These are phyloP conservation scores for Synodontis membranacea DNA, from an alignment of 2,113 vertebrate genomes.

Conservation along the genomic window DNA sequence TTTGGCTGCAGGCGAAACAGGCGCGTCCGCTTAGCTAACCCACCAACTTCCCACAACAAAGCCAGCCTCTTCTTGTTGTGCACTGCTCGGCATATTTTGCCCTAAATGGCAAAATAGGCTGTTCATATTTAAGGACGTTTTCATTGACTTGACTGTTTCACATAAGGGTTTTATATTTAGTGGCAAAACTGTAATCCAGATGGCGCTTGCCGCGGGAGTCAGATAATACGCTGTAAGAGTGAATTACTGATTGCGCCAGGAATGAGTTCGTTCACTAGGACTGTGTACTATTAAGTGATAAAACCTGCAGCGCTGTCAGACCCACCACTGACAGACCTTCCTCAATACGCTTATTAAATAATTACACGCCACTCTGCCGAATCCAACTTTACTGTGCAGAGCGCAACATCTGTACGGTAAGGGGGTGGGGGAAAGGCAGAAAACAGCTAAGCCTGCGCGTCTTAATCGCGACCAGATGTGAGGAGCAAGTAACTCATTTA, in stretches of 20 bases:
- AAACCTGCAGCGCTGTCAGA: conserved; percentile 46
- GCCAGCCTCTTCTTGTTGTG: conserved; percentile 53
- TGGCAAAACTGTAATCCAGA: conserved; percentile 52
- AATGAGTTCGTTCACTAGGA: conserved; percentile 55
- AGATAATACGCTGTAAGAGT: conserved; percentile 68
- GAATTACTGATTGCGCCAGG: conserved; percentile 65
- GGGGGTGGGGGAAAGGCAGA: not conserved
- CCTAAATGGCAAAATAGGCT: conserved; percentile 64
- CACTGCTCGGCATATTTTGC: conserved; percentile 58
- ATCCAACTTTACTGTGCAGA: conserved; percentile 58
- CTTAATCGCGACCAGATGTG: conserved; percentile 67
- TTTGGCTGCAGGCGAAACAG: conserved; percentile 60
- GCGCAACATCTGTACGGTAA: conserved; percentile 15
- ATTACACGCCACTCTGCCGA: conserved; percentile 51
- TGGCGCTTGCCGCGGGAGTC: conserved; percentile 59
- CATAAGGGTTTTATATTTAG: conserved; percentile 68
- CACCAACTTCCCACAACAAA: conserved; percentile 66
- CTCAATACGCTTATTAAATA: conserved; percentile 57
- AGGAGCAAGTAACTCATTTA: conserved; percentile 66
- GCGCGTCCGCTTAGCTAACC: conserved; percentile 64
- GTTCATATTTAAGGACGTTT: conserved; percentile 64
- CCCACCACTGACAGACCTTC: conserved; percentile 52
- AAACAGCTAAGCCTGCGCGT: conserved; percentile 38
- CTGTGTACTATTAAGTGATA: conserved; percentile 79
- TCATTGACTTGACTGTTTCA: conserved; percentile 56